Evolutionary conservation across 2,113 vertebrate genomes (phyloP).

Genomic region (Laterallus jamaicensis): DNA sequence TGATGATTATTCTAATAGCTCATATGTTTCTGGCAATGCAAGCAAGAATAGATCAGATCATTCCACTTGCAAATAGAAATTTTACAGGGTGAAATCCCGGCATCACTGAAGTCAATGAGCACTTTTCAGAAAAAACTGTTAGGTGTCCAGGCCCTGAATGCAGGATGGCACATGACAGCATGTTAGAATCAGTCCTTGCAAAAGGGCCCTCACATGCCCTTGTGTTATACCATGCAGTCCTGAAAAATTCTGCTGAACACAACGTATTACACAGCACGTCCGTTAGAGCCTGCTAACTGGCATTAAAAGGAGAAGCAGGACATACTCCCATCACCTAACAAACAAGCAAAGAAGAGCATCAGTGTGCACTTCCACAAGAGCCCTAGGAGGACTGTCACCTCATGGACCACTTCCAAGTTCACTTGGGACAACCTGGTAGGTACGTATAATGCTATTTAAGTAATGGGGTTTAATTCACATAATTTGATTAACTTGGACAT

Average conservation of each 20-base stretch:
- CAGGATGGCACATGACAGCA: background rate
- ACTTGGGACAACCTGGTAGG: background rate
- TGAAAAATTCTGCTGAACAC: background rate
- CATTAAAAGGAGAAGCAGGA: background rate
- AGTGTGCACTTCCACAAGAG: background rate
- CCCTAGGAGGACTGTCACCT: background rate
- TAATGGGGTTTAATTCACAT: background rate
- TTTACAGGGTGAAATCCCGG: background rate
- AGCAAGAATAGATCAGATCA: background rate
- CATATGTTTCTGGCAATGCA: background rate
- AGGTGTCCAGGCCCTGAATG: background rate
- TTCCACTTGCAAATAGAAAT: background rate
- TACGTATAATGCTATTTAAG: background rate
- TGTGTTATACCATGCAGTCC: accelerated
- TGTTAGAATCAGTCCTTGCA: background rate
- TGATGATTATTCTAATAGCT: background rate
- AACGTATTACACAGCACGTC: background rate
- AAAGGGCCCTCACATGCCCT: background rate
- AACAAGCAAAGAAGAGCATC: background rate
- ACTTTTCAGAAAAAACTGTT: background rate
- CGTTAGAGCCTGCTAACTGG: background rate
- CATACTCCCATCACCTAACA: no score
- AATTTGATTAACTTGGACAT: background rate
- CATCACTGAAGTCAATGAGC: background rate
- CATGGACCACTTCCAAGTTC: background rate